A percentile compares a stretch with the other conserved stretches of the same genome.
phyloP scores from a whole-genome alignment of 2,113 vertebrate species.

The Gasterosteus nipponicus region DNA sequence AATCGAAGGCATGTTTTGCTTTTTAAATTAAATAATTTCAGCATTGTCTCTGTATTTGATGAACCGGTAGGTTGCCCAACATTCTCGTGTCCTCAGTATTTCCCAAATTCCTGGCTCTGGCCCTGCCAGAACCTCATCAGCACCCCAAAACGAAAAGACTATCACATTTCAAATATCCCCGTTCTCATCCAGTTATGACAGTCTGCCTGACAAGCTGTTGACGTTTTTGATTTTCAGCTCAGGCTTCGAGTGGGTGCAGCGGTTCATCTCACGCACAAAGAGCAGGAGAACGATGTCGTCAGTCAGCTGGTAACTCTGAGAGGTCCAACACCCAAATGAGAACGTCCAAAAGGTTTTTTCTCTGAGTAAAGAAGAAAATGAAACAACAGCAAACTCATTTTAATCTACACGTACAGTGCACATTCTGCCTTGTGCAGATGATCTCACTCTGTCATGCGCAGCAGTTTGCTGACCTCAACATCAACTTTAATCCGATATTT shows the following conservation, averaged over 20 bases:
- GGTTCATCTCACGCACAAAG: slow-evolving; percentile 22
- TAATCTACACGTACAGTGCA: background rate
- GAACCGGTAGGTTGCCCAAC: too few relatives aligned
- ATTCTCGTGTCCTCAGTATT: background rate
- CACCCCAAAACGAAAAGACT: background rate
- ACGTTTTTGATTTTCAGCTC: slow-evolving; percentile 53
- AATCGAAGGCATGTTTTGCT: too few relatives aligned
- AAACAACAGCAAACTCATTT: background rate
- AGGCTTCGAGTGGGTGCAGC: slow-evolving; percentile 16
- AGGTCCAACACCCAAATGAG: slow-evolving; percentile 7
- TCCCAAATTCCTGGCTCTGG: background rate
- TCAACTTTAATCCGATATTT: slow-evolving; percentile 11
- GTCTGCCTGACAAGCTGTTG: slow-evolving; percentile 25
- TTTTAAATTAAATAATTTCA: background rate
- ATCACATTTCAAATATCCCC: slow-evolving; percentile 7
- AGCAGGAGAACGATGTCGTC: slow-evolving; percentile 22
- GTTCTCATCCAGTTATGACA: background rate
- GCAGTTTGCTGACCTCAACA: slow-evolving; percentile 2
- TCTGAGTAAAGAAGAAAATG: slow-evolving; percentile 28
- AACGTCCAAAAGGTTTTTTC: slow-evolving; percentile 5
- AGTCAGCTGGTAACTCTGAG: slow-evolving; percentile 37
- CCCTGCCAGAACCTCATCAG: background rate
- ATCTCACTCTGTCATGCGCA: background rate
- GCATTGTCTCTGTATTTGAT: slow-evolving; percentile 6
- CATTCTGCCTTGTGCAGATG: background rate